Base-by-base conservation (phyloP, 2,888 invertebrate species). In the Pedicia rivosa region DNA sequence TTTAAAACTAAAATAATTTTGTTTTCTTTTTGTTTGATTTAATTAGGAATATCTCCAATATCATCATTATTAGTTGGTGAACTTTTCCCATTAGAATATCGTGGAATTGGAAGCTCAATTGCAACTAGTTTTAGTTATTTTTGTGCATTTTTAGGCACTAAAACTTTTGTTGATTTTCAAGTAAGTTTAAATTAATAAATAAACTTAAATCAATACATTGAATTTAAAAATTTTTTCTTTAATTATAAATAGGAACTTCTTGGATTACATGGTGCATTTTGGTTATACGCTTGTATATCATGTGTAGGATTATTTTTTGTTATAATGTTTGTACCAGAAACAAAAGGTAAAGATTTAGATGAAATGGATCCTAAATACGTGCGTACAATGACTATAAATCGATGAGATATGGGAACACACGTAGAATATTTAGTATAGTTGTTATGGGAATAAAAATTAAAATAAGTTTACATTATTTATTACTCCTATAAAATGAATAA, bases 301-400 rank as follows among this genome's bases (percentile, higher is more conserved):
- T 73, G 84, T 1, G 70, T 79, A 16, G 82, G 86, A 13, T 64
- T 87, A 9, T 76, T 84, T 54, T 90, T 88, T 57, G 81, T 88
- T 2, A 78, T 81, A 3, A 78, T 79, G 51, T 81, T 78, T 54
- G 82, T 91, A 7, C 90, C 90, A 1, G 90, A 91, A 63, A 91
- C 91, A 4, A 88, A 84, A 57, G 90, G 90, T 1, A 78, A 78
- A 47, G 84, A 87, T 53, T 64, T 91, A 48, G 86, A 86, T 54
- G 87, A 90, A 59, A 87, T 90, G 74, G 78, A 81, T 53, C 73
- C 78, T 22, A 72, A 73, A 50, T 71, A 71, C 48, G 70, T 72
- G 0, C 66, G 65, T 51, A 66, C 67, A 7, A 55, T 67, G 37
- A 66, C 65, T 52, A 66, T 68, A 43, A 68, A 67, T 49, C 67